Conservation (phyloP, 2,113 vertebrate genomes). For the Leptobrachium leishanense region DNA sequence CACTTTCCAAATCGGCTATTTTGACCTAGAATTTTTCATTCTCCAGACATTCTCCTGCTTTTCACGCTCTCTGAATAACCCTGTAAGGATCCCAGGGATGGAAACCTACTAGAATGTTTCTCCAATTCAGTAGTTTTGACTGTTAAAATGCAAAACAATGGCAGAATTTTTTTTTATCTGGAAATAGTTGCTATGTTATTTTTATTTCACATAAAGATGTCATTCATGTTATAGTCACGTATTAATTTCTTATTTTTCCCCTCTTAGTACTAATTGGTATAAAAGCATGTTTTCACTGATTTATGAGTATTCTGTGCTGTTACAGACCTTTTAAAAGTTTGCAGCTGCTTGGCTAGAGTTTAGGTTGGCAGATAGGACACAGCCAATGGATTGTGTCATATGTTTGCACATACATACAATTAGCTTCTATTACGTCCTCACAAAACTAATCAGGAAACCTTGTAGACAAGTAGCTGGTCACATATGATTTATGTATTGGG, state of each 20-base stretch:
- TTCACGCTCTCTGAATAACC: no score
- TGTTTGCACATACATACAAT: slow-evolving; percentile 75
- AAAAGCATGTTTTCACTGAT: slow-evolving; percentile 69
- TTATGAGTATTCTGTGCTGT: slow-evolving; percentile 71
- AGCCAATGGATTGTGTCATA: slow-evolving; percentile 76
- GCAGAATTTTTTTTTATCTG: not conserved
- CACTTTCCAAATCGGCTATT: no score
- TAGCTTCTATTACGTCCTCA: slow-evolving; percentile 68
- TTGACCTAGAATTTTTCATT: no score
- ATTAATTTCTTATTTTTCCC: slow-evolving; percentile 64
- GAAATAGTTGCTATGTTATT: not conserved
- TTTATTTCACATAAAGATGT: slow-evolving; percentile 54
- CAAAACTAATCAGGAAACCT: slow-evolving; percentile 56
- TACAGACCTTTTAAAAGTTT: slow-evolving; percentile 73
- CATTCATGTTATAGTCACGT: slow-evolving; percentile 65
- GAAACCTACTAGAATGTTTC: no score
- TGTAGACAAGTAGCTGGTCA: slow-evolving; percentile 57
- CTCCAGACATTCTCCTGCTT: no score
- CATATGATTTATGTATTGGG: slow-evolving; percentile 64
- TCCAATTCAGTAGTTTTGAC: no score
- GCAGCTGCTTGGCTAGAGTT: slow-evolving; percentile 75
- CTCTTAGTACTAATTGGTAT: slow-evolving; percentile 70
- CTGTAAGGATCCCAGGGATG: no score
- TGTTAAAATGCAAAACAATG: no score
- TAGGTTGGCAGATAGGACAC: slow-evolving; percentile 76